Evolutionary conservation across 2,113 vertebrate species (phyloP).

Genomic region (Solea senegalensis): DNA sequence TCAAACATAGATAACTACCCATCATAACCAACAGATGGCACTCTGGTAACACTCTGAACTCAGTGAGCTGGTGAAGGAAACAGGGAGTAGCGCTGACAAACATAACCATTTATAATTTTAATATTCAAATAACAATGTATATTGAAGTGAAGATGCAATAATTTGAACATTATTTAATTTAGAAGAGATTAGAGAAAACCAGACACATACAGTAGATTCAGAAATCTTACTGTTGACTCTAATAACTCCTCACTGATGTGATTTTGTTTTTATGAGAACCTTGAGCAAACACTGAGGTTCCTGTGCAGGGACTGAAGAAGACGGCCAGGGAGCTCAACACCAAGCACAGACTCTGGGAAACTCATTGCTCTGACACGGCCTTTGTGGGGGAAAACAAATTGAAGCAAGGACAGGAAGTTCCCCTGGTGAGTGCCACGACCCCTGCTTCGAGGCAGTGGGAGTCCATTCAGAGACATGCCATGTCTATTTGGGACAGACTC

Average conservation of each 20-base stretch:
- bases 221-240: slow-evolving; percentile 11
- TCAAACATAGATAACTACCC: neutral
- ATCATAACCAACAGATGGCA: slow-evolving; percentile 74
- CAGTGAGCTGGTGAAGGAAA: neutral
- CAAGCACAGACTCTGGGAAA: neutral
- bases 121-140: slow-evolving; percentile 16
- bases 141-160: slow-evolving; percentile 7
- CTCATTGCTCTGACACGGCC: neutral
- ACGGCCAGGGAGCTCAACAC: neutral
- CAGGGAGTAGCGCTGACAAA: neutral
- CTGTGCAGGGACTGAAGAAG: neutral
- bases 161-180: slow-evolving; percentile 4
- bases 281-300: slow-evolving; percentile 14
- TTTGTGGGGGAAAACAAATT: neutral
- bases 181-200: neutral
- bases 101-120: slow-evolving; percentile 5
- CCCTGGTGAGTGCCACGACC: slow-evolving; percentile 32
- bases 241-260: neutral
- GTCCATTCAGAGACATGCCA: slow-evolving; percentile 31
- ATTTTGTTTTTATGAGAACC: neutral
- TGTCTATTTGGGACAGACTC: slow-evolving; percentile 45
- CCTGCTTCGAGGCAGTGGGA: slow-evolving; percentile 14
- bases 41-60: slow-evolving; percentile 65
- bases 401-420: slow-evolving; percentile 8
- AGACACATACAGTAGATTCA: neutral